Evolutionary conservation across 2,797 vertebrate species (phyloP).

Genomic region (Nothura maculosa): DNA sequence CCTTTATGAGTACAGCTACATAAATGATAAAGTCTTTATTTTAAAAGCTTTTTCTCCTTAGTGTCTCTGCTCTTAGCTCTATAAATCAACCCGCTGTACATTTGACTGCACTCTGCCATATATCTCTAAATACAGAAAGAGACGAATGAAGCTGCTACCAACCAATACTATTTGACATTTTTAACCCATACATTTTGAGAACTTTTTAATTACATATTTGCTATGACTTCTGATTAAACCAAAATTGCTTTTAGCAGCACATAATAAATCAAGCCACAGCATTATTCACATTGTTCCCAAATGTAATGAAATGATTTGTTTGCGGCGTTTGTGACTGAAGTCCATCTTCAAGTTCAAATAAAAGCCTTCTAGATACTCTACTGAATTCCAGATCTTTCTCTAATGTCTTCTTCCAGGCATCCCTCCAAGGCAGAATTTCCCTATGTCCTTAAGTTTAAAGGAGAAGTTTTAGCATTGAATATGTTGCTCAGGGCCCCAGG

Average conservation of each 20-base stretch:
- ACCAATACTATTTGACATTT: conserved; percentile 19
- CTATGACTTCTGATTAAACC: conserved; percentile 25
- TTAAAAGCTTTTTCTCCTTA: conserved; percentile 68
- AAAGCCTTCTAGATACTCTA: background rate
- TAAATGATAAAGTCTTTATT: conserved; percentile 40
- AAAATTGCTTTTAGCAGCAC: conserved; percentile 7
- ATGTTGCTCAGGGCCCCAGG: rapidly evolving
- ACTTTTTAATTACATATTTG: conserved; percentile 40
- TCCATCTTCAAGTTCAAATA: background rate
- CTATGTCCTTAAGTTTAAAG: background rate
- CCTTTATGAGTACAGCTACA: background rate
- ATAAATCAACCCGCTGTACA: conserved; percentile 22
- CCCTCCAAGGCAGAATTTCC: background rate
- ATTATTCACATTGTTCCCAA: conserved; percentile 6
- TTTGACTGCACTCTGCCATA: background rate
- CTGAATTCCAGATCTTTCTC: background rate
- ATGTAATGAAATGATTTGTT: background rate
- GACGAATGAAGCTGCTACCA: conserved; percentile 49
- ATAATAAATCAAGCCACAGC: conserved; percentile 28
- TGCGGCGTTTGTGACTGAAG: background rate
- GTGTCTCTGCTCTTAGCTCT: conserved; percentile 1
- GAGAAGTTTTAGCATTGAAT: background rate
- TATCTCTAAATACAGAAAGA: background rate
- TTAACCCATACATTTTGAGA: conserved; percentile 32
- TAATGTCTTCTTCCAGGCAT: background rate